Evolutionary conservation across 2,797 vertebrate species (phyloP).

Genomic region (Dermochelys coriacea): DNA sequence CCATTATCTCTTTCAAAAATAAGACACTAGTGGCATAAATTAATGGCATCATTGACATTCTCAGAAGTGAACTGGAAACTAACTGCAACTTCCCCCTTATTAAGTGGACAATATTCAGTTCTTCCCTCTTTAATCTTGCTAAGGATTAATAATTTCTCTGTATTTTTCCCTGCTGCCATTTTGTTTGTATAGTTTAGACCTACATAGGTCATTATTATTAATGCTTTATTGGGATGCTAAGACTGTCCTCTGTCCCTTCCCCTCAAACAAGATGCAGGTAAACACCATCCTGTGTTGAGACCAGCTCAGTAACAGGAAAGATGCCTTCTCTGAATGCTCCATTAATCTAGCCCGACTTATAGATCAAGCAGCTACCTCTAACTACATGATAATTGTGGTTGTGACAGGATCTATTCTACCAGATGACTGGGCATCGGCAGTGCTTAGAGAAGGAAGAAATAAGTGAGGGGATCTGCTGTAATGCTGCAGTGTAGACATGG

Average conservation of each 20-base stretch:
- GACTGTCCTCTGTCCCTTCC: neutral
- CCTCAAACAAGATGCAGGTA: neutral
- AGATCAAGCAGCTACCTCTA: neutral
- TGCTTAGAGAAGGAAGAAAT: neutral
- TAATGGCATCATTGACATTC: neutral
- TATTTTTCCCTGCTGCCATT: neutral
- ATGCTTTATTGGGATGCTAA: neutral
- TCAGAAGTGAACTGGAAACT: slow-evolving; percentile 13
- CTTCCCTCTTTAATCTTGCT: neutral
- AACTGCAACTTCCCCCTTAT: neutral
- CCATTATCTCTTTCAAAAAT: neutral
- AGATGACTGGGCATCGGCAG: neutral
- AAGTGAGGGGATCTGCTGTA: neutral
- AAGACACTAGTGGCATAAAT: neutral
- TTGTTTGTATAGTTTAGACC: slow-evolving; percentile 16
- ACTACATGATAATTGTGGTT: neutral
- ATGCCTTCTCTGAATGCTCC: neutral
- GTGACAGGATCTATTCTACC: neutral
- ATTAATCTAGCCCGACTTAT: neutral
- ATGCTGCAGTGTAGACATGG: neutral
- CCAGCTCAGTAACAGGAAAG: neutral
- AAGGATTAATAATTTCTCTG: neutral
- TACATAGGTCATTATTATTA: neutral
- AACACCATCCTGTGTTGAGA: neutral
- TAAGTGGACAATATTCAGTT: neutral